Evolutionary conservation across 2,113 vertebrate species (phyloP), one percentile per base, ranked within the genome.

Genomic region (Brevimyrus niger): DNA sequence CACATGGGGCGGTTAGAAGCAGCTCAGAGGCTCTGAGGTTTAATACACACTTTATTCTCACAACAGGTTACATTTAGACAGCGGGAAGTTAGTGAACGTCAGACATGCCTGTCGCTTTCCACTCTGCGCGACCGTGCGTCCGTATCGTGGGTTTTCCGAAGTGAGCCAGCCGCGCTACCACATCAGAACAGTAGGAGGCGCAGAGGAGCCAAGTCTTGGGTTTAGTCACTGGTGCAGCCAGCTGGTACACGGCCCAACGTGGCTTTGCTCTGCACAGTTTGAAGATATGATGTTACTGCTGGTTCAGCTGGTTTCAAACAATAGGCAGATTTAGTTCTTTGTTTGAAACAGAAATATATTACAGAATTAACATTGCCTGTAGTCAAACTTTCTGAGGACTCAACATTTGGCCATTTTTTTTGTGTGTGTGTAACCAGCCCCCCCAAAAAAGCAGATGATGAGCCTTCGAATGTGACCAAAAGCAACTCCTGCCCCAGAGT

Each of bases 51-150:
- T 97, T 98, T 99, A 98, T 98, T 98, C 95, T 97, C 96, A 96
- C 96, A 97, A 97, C 95, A 96, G 94, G 93, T 96, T 96, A 99
- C 97, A 98, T 96, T 97, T 95, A 96, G 95, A 96, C 89, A 92
- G 94, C 96, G 96, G 95, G 93, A 94, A 96, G 94, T 94, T 95
- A 95, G 95, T 94, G 94, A 95, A 94, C 92, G 97, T 94, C 92
- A 93, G 92, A 95, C 91, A 89, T 91, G 80, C 90, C 88, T 86
- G 89, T 76, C 46, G 87, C 15, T 42, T 82, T 86, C 88, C 48
- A 55, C 53, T 89, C 69, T 82, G 69, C 87, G 69, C 44, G 87
- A 27, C 42, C 47, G 76, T 50, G 73, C 38, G 21, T 87, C 76
- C 27, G 8, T 83, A 46, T 61, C 27, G 11, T 58, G 47, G 76